Percentiles rank a stretch among this genome's conserved stretches.
These are phyloP conservation scores for Helleia helle DNA, from an alignment of 2,888 invertebrate genomes.

Conservation along the genomic window DNA sequence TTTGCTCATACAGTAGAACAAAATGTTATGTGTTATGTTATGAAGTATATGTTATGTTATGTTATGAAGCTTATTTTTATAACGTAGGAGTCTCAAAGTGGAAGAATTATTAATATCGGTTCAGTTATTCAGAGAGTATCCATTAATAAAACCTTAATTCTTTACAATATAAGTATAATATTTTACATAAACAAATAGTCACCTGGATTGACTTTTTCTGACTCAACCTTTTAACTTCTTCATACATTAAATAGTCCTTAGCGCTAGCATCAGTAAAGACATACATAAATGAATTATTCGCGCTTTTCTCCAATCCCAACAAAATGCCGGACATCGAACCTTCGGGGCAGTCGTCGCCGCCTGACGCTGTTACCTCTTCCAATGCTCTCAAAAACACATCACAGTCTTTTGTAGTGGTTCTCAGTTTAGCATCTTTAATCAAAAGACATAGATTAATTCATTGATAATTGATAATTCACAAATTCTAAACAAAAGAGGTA, in stretches of 20 bases:
- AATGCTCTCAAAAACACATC: constrained; percentile 29
- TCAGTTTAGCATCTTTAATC: constrained; percentile 23
- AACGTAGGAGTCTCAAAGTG: no score
- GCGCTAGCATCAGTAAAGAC: constrained; percentile 54
- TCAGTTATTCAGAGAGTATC: no score
- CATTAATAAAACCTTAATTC: no score
- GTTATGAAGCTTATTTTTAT: no score
- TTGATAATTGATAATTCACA: no score
- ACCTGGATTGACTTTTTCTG: constrained; percentile 32
- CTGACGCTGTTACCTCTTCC: constrained; percentile 22
- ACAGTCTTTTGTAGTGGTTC: constrained; percentile 29
- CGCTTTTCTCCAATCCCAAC: constrained; percentile 31
- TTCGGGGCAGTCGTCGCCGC: constrained; percentile 42
- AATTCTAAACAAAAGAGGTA: no score
- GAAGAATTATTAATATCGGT: no score
- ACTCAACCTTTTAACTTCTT: constrained; percentile 32
- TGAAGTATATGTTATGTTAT: no score
- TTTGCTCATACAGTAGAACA: no score
- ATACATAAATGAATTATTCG: constrained; percentile 39
- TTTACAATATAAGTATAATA: no score
- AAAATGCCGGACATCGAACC: constrained; percentile 41
- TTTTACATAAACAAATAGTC: neutral
- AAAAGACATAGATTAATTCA: no score
- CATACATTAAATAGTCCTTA: constrained; percentile 27
- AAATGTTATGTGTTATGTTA: no score